Base-by-base conservation (phyloP, 1,140 invertebrate species). In the Euwallacea fornicatus region DNA sequence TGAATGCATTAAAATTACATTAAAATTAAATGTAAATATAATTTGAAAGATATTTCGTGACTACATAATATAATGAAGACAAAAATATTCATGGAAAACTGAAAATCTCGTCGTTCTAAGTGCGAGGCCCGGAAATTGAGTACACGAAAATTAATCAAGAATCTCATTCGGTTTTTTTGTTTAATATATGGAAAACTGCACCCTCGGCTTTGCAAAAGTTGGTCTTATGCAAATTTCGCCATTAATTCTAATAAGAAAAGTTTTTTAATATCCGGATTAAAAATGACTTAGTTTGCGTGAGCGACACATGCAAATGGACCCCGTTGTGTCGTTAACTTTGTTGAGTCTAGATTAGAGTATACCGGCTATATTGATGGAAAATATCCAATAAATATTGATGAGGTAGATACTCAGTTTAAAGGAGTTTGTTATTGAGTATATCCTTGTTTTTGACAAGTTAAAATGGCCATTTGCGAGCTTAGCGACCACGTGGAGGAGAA, bases 301-400 rank as follows among this genome's bases (percentile, higher is more conserved):
- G 54, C 54, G n/a, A 7, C 41, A 58, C 54, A 68, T 68, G 56
- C 55, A 68, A 68, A 47, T 68, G 53, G 16, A 54, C 62, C 6
- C 33, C 13, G 62, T 43, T 33, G 46, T 53, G n/a, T 16, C 21
- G 9, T 54, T 33, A 7, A 68, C 54, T 68, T 60, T 68, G 56
- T 33, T 68, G 42, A 42, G 53, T 54, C 43, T 66, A 56, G 56
- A 56, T 66, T 66, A 58, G 42, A 54, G 44, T 56, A 66, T 50
- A 2, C 56, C 42, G 64, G 11, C 9, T n/a, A 68, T 60, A 60
- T 68, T 43, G 42, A 60, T 54, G 11, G 55, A 54, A 63, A 69
- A 69, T 61, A 63, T 53, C 9, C 44, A 13, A 69, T 69, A 69
- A 69, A 69, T 69, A 69, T 69, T 59, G 15, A 69, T 69, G 67